Evolutionary conservation across 2,113 vertebrate genomes (phyloP).

Genomic region (Gulo gulo): DNA sequence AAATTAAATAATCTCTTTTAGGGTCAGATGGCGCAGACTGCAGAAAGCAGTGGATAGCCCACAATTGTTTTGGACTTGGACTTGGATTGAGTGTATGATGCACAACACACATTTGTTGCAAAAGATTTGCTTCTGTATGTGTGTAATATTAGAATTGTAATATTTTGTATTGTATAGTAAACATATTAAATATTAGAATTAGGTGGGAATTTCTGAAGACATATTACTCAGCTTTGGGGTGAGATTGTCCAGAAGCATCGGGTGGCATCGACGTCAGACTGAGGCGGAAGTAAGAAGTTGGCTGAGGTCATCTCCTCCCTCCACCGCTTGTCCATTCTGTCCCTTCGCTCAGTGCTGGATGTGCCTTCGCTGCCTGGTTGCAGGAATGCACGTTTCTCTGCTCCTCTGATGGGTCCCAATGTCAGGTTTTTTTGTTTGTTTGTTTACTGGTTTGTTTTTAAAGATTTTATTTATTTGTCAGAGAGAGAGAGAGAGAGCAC

Average conservation of each 20-base stretch:
- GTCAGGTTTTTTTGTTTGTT: no score
- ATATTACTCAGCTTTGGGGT: background rate
- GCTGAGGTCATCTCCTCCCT: background rate
- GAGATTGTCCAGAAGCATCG: background rate
- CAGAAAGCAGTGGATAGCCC: background rate
- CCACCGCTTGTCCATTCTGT: background rate
- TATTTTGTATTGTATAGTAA: background rate
- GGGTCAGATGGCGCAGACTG: background rate
- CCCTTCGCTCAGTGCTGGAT: background rate
- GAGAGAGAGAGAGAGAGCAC: no score
- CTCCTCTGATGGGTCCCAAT: background rate
- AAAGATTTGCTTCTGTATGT: background rate
- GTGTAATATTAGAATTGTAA: background rate
- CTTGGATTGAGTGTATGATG: background rate
- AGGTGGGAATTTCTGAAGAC: background rate
- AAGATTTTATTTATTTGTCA: no score
- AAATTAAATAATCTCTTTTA: no score
- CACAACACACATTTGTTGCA: background rate
- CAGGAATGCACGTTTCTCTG: background rate
- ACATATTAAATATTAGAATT: background rate
- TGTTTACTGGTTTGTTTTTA: no score
- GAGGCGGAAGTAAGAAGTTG: background rate
- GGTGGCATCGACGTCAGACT: background rate
- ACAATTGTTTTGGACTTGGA: background rate
- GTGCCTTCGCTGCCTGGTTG: rapidly evolving